A percentile compares a stretch with the other conserved stretches of the same genome.
Conservation (phyloP, 1,140 invertebrate species). For the Penaeus japonicus region DNA sequence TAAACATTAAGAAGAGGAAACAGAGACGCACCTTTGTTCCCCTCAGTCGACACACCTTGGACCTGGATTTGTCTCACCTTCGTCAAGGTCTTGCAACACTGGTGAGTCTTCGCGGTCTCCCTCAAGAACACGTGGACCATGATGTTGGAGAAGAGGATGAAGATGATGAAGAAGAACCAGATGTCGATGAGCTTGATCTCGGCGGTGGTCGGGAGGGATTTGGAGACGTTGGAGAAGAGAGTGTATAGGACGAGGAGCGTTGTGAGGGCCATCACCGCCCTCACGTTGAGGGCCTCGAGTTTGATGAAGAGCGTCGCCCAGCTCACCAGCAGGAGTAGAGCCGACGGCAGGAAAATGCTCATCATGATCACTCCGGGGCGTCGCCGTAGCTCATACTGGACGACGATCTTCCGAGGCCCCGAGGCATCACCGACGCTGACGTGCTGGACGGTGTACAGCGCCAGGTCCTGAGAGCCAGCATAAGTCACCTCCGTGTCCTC, state of each 20-base stretch:
- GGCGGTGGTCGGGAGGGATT: no score
- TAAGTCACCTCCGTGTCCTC: neutral
- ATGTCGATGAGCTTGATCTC: no score
- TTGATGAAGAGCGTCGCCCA: constrained; percentile 28
- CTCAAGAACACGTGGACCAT: no score
- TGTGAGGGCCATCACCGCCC: constrained; percentile 40
- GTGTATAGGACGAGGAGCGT: constrained; percentile 51
- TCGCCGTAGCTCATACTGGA: neutral
- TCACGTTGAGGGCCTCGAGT: constrained; percentile 13
- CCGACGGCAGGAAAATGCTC: constrained; percentile 35
- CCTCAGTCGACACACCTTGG: no score
- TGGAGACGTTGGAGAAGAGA: constrained; percentile 36
- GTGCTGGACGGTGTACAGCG: constrained; percentile 7
- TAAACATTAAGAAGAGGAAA: no score
- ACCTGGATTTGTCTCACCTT: no score
- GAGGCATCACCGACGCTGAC: neutral
- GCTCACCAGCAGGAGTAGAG: constrained; percentile 16
- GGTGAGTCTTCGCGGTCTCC: no score
- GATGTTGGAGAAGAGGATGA: no score
- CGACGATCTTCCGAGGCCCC: neutral
- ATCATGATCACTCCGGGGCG: constrained; percentile 10
- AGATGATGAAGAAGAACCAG: no score
- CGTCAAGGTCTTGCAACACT: no score
- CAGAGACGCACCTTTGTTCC: no score
- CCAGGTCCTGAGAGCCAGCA: neutral